phyloP scores from a whole-genome alignment of 2,888 invertebrate genomes.

The Lasioglossum morio region DNA sequence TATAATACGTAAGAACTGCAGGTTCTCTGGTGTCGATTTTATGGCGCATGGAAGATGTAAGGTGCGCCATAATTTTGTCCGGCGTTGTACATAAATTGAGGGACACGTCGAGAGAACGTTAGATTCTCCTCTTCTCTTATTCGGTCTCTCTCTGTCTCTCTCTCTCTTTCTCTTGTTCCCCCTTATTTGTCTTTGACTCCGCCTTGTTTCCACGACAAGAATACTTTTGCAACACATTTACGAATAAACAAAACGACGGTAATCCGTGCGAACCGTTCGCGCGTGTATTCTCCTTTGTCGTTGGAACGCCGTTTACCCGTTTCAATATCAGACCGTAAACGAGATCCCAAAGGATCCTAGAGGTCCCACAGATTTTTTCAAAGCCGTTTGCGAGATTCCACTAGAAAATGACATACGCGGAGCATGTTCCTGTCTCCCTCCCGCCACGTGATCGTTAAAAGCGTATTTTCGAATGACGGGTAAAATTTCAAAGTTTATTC shows the following conservation, averaged over 20 bases:
- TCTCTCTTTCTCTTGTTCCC: not conserved
- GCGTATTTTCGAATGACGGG: not conserved
- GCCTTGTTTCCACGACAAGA: not conserved
- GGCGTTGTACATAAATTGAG: constrained; percentile 39
- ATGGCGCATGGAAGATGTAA: constrained; percentile 17
- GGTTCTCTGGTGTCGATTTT: constrained; percentile 16
- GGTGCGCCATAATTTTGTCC: constrained; percentile 9
- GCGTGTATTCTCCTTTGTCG: constrained; percentile 56
- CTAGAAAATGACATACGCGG: constrained; percentile 44
- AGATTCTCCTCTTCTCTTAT: not conserved
- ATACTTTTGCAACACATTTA: constrained; percentile 57
- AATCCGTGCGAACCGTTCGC: constrained; percentile 58
- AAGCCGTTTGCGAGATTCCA: constrained; percentile 50
- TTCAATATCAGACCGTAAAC: constrained; percentile 69
- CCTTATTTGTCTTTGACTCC: not conserved
- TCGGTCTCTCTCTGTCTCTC: not conserved
- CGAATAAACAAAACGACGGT: constrained; percentile 67
- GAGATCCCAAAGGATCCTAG: constrained; percentile 65
- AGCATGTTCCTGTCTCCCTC: not conserved
- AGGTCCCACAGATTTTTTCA: constrained; percentile 52
- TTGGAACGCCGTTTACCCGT: constrained; percentile 56
- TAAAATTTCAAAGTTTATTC: not conserved
- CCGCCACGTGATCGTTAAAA: not conserved
- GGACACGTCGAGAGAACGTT: constrained; percentile 30
- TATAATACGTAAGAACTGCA: constrained; percentile 20